Base-by-base conservation (phyloP, 1,140 invertebrate species). In the Neodiprion fabricii region DNA sequence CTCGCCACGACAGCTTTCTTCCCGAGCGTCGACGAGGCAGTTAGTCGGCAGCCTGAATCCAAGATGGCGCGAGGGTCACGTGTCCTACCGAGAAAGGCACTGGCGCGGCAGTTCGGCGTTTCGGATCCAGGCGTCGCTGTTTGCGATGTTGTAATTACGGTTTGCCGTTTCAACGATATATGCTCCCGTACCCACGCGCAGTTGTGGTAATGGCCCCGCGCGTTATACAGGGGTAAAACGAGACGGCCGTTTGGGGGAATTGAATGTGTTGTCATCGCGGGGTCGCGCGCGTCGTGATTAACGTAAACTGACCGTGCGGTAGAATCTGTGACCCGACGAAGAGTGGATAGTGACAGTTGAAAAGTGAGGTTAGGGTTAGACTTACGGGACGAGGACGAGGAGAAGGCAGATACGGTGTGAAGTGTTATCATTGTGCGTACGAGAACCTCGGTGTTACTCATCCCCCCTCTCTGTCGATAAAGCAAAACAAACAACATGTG, bases 281-380 rank as follows among this genome's bases (percentile, higher is more conserved):
- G 80, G 79, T 40, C 28, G 77, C 80, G 79, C 80, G 80, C 78
- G 80, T 79, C 69, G 79, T 75, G 74, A 78, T 75, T 74, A 61
- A 73, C 73, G 40, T 66, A 67, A 48, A 66, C 48, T n/a, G 3
- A n/a, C 65, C 49, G 76, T 65, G 47, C 48, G 67, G 72, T n/a
- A 17, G 70, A 65, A 48, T 48, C 21, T 40, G 49, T 9, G 53
- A 61, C 23, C 48, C 28, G 67, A 3, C 28, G 28, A 40, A 40
- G 28, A 40, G 28, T 5, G 28, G 28, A 40, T 40, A 69, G 23
- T 40, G 72, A 72, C 67, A 23, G 61, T 65, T 71, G 66, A 66
- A 73, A 78, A 81, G 79, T 81, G 76, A 79, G 81, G 81, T 82
- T 81, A 82, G 81, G 28, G 80, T 75, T 78, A 81, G 76, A 81